Evolutionary conservation across 2,113 vertebrate genomes (phyloP), one percentile per base, ranked within the genome.

Genomic region (Nerophis lumbriciformis): DNA sequence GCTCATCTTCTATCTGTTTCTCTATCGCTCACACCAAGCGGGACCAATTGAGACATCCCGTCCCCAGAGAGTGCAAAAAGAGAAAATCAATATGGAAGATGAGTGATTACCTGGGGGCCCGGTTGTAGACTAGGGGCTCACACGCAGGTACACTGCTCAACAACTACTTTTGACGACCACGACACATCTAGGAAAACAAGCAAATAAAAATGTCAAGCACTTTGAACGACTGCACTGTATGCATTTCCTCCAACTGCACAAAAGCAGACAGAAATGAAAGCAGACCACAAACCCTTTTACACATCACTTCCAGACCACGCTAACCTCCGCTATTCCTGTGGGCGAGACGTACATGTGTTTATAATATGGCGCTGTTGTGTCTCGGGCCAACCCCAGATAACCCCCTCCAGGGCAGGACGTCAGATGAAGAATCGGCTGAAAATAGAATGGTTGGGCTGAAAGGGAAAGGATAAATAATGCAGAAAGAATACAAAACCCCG

Each of bases 1-100:
- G 36, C 73, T 83, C 75, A 10, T 74, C 73, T 51, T 73, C 71
- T 78, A 66, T 80, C 60, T 74, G 74, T 82, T 77, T 73, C 55
- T 76, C 63, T 65, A 76, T 83, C 63, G 44, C 77, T 84, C 84
- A 78, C 59, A 61, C 79, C 48, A 62, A 65, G 51, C 37, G 59
- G 71, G 72, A 83, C 83, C 82, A 81, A 88, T 84, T 88, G 88
- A 90, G 80, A 86, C 82, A 83, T 86, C 74, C 65, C 71, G 16
- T 85, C 83, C 78, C 81, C 72, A 61, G 78, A 80, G 86, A 80
- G 80, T 11, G 72, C 71, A 77, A 79, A 87, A 82, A 82, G 81
- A 79, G 74, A 85, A 87, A 85, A 88, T 88, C 85, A 82, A 86
- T 88, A 84, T 60, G 75, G 68, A 82, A 81, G 82, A 86, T 87